phyloP scores from a whole-genome alignment of 2,113 vertebrate species.

The Daboia siamensis region DNA sequence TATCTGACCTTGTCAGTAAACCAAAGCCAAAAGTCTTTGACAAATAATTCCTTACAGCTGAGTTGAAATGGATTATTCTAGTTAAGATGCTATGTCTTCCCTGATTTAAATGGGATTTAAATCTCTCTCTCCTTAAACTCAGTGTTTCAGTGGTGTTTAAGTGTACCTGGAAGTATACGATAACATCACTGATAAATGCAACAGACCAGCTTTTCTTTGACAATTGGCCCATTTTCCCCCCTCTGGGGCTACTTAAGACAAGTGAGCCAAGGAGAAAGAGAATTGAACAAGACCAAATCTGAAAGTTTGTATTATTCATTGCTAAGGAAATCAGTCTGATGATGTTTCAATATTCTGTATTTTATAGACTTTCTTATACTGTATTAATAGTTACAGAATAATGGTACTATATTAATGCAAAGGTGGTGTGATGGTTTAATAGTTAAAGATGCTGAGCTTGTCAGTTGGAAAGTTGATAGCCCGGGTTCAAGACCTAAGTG shows the following conservation, averaged over 20 bases:
- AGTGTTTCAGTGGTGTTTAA: neutral
- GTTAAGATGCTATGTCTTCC: neutral
- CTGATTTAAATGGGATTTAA: neutral
- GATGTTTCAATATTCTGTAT: neutral
- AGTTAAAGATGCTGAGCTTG: no score
- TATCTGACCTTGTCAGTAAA: constrained; percentile 26
- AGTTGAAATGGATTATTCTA: neutral
- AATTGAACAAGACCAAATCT: neutral
- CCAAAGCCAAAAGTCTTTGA: constrained; percentile 12
- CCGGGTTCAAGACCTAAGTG: no score
- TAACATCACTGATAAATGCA: neutral
- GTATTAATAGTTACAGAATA: neutral
- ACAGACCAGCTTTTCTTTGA: neutral
- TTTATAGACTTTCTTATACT: neutral
- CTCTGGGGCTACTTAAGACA: neutral
- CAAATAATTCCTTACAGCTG: neutral
- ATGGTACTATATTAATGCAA: neutral
- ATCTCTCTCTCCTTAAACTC: neutral
- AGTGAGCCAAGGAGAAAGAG: neutral
- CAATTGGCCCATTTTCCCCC: neutral
- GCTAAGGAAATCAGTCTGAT: neutral
- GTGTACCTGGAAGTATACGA: neutral
- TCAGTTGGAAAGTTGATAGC: no score
- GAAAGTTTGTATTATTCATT: neutral
- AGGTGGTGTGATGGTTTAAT: no score